Percentiles rank a stretch among this genome's conserved stretches.
Evolutionary conservation across 2,797 vertebrate species (phyloP).

Genomic region (Periophthalmus magnuspinnatus): DNA sequence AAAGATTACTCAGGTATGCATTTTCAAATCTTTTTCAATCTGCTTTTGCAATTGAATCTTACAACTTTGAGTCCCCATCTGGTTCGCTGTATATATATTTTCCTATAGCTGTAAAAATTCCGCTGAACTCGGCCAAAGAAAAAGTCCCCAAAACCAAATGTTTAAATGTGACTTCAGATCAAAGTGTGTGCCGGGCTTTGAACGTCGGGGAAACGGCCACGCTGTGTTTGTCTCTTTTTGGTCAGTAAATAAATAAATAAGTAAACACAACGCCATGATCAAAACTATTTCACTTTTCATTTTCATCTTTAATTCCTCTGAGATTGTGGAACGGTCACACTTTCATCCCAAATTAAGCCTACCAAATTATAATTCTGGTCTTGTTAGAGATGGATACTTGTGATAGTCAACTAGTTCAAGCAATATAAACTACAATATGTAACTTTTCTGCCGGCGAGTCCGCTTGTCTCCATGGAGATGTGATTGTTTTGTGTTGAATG

Average conservation of each 20-base stretch:
- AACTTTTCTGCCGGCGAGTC: no score
- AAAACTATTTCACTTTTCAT: neutral
- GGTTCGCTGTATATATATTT: neutral
- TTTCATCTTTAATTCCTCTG: neutral
- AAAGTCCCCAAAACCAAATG: neutral
- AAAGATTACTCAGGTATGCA: neutral
- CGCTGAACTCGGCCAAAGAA: neutral
- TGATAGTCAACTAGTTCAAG: no score
- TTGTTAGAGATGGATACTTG: no score
- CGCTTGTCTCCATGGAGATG: no score
- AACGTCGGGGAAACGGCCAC: neutral
- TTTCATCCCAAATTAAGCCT: no score
- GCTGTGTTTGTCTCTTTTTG: conserved; percentile 1
- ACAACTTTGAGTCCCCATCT: neutral
- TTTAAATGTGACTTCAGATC: neutral
- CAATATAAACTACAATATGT: no score
- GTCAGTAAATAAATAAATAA: neutral
- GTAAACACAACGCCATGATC: neutral
- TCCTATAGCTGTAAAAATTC: neutral
- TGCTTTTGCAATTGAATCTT: neutral
- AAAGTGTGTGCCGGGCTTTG: conserved; percentile 4
- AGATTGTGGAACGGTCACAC: no score
- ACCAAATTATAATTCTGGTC: no score
- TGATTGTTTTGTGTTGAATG: no score
- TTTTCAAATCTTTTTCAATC: neutral